Base-by-base conservation (phyloP, 1,140 invertebrate genomes). In the Drosophila ercepeae region DNA sequence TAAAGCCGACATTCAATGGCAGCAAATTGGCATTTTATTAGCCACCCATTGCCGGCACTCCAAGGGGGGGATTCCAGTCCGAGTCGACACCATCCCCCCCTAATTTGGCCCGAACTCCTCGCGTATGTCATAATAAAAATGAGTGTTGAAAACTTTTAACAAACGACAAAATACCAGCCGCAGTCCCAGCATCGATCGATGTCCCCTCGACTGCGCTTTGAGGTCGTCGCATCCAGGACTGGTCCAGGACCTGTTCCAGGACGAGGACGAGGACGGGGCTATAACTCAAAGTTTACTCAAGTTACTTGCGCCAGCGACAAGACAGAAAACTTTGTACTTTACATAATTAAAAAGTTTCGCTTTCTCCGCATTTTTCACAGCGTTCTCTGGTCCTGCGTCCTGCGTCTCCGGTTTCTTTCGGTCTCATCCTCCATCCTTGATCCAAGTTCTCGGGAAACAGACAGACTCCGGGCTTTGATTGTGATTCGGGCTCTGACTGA, bases 291-390 rank as follows among this genome's bases (percentile, higher is more conserved):
- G 82, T 88, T 88, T 88, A 88, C 83, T 89, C 82, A 88, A 88
- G 83, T 89, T 88, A 86, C 79, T 84, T 84, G 81, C 71, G 65
- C 81, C 81, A 84, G 63, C 82, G 82, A 88, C 83, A 88, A 89
- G 83, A 89, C 78, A 89, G 78, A 83, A 89, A 89, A 89, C 83
- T 89, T 89, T 89, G 70, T 89, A 89, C 83, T 89, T 89, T 89
- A 89, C 83, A 89, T 89, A 84, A 89, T 89, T 89, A 89, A 89
- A 89, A 89, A 89, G 83, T 89, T 89, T 89, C 72, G 67, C 75
- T 84, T 78, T 84, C 83, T 76, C 58, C 75, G 44, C 78, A 74
- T 61, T 61, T 39, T 36, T 19, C 54, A 11, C 44, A 41, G 9
- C 41, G 4, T 34, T 44, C 8, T 25, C 13, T 19, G 34, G 21